A percentile compares a stretch with the other conserved stretches of the same genome.
phyloP scores from a whole-genome alignment of 2,113 vertebrate genomes.

The Vulpes ferrilata region DNA sequence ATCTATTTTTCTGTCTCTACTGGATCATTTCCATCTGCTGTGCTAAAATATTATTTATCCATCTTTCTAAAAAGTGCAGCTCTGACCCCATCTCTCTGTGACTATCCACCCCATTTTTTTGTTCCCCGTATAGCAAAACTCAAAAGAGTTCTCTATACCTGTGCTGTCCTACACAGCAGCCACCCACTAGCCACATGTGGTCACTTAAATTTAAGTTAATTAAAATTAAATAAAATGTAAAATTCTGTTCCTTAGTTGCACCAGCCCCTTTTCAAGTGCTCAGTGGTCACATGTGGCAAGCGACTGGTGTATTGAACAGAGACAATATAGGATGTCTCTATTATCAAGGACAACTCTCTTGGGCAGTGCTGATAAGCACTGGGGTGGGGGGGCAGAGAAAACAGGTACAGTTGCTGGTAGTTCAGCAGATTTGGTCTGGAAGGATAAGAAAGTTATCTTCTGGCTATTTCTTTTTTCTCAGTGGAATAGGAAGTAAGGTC shows the following conservation, averaged over 20 bases:
- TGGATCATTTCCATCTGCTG: background rate
- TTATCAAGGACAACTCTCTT: background rate
- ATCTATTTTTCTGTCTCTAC: background rate
- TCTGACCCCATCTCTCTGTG: background rate
- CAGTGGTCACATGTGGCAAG: background rate
- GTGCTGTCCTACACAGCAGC: background rate
- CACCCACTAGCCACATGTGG: background rate
- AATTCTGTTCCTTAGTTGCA: background rate
- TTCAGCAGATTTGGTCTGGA: background rate
- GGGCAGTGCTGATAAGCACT: background rate
- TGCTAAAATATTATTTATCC: background rate
- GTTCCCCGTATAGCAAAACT: background rate
- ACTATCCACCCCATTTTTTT: background rate
- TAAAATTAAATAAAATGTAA: background rate
- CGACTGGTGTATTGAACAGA: background rate
- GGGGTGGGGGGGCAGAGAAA: background rate
- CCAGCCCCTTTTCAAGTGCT: background rate
- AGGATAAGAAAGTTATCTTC: background rate
- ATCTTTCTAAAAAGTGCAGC: background rate
- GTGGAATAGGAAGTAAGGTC: background rate
- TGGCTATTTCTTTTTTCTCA: background rate
- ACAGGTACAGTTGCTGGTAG: background rate
- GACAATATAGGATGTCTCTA: background rate
- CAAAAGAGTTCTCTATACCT: background rate
- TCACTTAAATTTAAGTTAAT: background rate